phyloP scores from a whole-genome alignment of 2,113 vertebrate genomes.

The Austrofundulus limnaeus region DNA sequence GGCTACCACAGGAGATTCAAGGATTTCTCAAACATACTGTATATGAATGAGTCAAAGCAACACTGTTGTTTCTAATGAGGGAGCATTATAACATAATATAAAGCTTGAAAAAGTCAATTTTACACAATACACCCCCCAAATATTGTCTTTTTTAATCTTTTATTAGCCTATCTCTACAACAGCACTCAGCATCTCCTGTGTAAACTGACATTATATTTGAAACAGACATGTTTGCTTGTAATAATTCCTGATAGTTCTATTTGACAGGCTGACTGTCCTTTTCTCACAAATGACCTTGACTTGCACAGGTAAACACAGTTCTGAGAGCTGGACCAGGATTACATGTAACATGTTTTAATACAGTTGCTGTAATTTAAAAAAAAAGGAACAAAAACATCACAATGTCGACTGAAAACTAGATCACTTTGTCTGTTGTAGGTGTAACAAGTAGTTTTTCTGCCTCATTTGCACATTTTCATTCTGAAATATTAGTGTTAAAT shows the following conservation, averaged over 20 bases:
- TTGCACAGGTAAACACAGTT: slow-evolving; percentile 21
- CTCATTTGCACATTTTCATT: not conserved
- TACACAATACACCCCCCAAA: too few species aligned
- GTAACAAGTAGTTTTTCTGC: not conserved
- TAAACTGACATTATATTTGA: slow-evolving; percentile 9
- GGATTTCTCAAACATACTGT: too few species aligned
- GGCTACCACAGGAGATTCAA: too few species aligned
- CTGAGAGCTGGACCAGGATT: slow-evolving; percentile 17
- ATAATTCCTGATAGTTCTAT: not conserved
- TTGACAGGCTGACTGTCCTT: slow-evolving; percentile 7
- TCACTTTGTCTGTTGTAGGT: not conserved
- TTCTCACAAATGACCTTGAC: not conserved
- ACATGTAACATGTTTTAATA: slow-evolving; percentile 21
- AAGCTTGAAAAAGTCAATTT: too few species aligned
- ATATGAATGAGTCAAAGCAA: too few species aligned
- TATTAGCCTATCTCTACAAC: slow-evolving; percentile 1
- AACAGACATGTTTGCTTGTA: slow-evolving; percentile 10
- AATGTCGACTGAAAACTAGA: not conserved
- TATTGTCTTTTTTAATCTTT: not conserved
- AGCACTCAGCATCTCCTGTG: not conserved
- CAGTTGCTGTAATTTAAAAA: not conserved
- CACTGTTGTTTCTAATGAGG: too few species aligned
- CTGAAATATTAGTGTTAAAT: not conserved
- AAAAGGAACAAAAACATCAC: not conserved
- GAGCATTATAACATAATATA: too few species aligned